Conservation (phyloP, 2,797 vertebrate genomes). For the Onychomys leucogaster region DNA sequence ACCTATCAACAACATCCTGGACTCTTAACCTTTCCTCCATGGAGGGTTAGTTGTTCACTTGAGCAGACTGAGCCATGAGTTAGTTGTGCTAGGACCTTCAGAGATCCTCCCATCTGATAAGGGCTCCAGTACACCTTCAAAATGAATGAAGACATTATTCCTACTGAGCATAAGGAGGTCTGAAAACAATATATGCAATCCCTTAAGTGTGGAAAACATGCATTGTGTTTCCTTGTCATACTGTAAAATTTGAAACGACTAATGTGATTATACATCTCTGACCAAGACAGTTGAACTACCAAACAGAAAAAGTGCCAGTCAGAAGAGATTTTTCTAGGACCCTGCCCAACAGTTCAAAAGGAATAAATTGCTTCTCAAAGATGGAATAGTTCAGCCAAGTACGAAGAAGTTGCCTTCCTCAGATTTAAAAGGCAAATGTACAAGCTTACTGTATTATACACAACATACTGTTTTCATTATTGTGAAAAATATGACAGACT, state of each 20-base stretch:
- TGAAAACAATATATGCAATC: not conserved
- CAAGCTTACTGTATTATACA: not conserved
- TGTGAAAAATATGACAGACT: not conserved
- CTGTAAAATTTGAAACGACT: conserved; percentile 30
- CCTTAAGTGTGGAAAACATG: not conserved
- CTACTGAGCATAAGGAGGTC: not conserved
- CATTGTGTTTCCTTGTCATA: not conserved
- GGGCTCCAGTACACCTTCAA: not conserved
- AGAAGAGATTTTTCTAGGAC: conserved; percentile 26
- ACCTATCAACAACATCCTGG: not conserved
- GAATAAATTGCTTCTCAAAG: conserved; percentile 36
- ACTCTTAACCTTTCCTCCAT: not conserved
- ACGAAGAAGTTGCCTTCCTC: not conserved
- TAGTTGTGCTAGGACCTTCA: not conserved
- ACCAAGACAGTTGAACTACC: not conserved
- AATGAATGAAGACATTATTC: not conserved
- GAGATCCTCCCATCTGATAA: not conserved
- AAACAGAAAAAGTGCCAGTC: not conserved
- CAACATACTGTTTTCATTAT: not conserved
- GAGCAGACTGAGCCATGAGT: not conserved
- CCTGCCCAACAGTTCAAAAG: conserved; percentile 21
- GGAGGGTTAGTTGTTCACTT: not conserved
- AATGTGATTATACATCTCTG: conserved; percentile 8
- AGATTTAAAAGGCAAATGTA: conserved; percentile 24
- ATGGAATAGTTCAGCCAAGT: conserved; percentile 5